These are phyloP conservation scores for Rhagium mordax DNA, from an alignment of 2,888 invertebrate species.

Conservation along the genomic window DNA sequence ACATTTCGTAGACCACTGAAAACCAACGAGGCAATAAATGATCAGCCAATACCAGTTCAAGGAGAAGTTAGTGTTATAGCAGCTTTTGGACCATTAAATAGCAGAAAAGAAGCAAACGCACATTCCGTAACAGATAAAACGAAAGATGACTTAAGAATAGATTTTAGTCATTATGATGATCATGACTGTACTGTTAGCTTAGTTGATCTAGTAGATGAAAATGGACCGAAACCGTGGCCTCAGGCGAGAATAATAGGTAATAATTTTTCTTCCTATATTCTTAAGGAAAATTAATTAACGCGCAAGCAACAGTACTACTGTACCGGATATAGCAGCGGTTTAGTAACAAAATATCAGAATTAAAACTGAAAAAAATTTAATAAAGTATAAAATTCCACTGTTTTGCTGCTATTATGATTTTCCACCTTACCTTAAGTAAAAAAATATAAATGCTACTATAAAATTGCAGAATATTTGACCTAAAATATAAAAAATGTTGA, in stretches of 20 bases:
- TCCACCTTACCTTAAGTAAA: no score
- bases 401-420: no score
- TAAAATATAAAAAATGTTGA: no score
- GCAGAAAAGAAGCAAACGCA: constrained; percentile 86
- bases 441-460: no score
- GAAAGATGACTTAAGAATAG: constrained; percentile 82
- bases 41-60: constrained; percentile 68
- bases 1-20: constrained; percentile 88
- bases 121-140: constrained; percentile 84
- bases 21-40: constrained; percentile 82
- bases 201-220: constrained; percentile 75
- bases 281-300: no score
- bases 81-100: constrained; percentile 89
- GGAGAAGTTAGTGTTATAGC: constrained; percentile 84
- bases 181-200: constrained; percentile 82
- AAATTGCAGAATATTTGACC: no score
- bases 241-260: constrained; percentile 74
- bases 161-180: constrained; percentile 82
- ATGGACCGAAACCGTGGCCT: constrained; percentile 80
- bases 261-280: no score
- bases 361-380: no score
- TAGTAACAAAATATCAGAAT: no score
- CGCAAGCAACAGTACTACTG: no score
- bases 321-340: no score
- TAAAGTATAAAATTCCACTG: no score